Conservation (phyloP, 2,888 invertebrate species). For the Schizotus pectinicornis region DNA sequence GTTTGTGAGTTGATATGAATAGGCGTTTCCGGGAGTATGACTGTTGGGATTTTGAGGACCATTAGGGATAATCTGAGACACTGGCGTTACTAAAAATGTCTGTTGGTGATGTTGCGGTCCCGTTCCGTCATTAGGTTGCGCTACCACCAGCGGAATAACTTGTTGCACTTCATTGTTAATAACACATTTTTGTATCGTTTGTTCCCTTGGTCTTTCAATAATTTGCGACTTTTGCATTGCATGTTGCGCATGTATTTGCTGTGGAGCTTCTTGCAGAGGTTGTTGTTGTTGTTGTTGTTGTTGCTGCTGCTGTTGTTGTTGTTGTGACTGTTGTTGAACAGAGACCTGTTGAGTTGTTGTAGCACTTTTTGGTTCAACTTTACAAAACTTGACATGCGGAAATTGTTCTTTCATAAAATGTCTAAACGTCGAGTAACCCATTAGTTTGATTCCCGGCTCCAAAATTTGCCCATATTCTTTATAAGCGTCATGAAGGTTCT, state of each 20-base stretch:
- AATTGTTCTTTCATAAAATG: slow-evolving; percentile 84
- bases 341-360: slow-evolving; percentile 48
- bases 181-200: slow-evolving; percentile 62
- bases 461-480: slow-evolving; percentile 74
- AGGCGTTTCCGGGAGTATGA: slow-evolving; percentile 54
- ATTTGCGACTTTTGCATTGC: slow-evolving; percentile 52
- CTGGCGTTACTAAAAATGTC: slow-evolving; percentile 70
- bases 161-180: slow-evolving; percentile 65
- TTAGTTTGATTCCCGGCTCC: slow-evolving; percentile 73
- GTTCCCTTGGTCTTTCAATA: slow-evolving; percentile 25
- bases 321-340: slow-evolving; percentile 43
- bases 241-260: slow-evolving; percentile 57
- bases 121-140: slow-evolving; percentile 55
- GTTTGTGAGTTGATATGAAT: slow-evolving; percentile 58
- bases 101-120: slow-evolving; percentile 64
- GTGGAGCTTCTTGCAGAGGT: slow-evolving; percentile 44
- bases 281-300: slow-evolving; percentile 59
- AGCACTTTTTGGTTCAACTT: slow-evolving; percentile 66
- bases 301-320: slow-evolving; percentile 58
- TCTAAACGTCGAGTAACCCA: slow-evolving; percentile 82
- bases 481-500: slow-evolving; percentile 77
- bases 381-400: slow-evolving; percentile 75
- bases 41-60: slow-evolving; percentile 52
- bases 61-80: slow-evolving; percentile 67
- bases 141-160: slow-evolving; percentile 69